Evolutionary conservation across 1,140 invertebrate species (phyloP).

Genomic region (Euura lappo): DNA sequence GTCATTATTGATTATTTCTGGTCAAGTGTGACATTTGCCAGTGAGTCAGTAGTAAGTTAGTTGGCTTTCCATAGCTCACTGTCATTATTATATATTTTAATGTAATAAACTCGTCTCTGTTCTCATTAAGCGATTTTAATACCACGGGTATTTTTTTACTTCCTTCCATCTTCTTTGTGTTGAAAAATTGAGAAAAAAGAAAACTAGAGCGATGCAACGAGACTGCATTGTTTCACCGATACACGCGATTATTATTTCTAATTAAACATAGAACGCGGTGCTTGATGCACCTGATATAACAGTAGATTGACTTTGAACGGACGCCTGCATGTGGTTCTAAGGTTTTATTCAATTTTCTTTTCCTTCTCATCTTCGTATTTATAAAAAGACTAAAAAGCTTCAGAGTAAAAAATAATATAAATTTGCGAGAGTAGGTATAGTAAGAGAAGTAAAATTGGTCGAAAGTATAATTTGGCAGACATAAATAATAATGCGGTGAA

Average conservation of each 20-base stretch:
- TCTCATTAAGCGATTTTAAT: too few relatives aligned
- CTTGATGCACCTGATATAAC: too few relatives aligned
- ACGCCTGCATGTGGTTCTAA: too few relatives aligned
- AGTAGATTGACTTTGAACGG: too few relatives aligned
- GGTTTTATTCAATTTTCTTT: too few relatives aligned
- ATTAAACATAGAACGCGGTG: not conserved
- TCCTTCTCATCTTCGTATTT: too few relatives aligned
- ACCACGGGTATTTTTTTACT: not conserved
- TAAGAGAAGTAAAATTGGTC: too few relatives aligned
- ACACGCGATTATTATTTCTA: not conserved
- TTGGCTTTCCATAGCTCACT: not conserved
- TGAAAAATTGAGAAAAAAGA: not conserved
- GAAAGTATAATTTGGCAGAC: too few relatives aligned
- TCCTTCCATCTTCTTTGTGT: not conserved
- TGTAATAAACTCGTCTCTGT: not conserved
- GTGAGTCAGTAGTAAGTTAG: conserved; percentile 3
- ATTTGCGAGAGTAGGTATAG: too few relatives aligned
- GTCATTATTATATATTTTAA: not conserved
- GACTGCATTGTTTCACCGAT: not conserved
- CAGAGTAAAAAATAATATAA: too few relatives aligned
- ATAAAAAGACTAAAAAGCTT: too few relatives aligned
- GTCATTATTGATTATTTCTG: not conserved
- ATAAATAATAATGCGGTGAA: not conserved
- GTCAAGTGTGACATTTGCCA: conserved; percentile 5
- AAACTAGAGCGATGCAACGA: not conserved